These are phyloP conservation scores for Rhinichthys osculus DNA, from an alignment of 2,797 vertebrate species.

Conservation along the genomic window DNA sequence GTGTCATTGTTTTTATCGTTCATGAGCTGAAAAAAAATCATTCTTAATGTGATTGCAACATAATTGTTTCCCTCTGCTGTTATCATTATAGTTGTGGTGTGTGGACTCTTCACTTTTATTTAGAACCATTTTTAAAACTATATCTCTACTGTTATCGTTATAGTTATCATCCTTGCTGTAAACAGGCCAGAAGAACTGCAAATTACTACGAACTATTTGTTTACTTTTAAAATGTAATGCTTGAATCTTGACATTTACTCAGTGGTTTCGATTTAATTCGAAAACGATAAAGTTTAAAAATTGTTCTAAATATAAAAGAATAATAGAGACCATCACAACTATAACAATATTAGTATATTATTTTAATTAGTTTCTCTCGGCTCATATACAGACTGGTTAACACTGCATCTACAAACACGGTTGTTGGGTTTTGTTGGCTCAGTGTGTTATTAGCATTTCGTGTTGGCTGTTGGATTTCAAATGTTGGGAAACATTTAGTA, in stretches of 20 bases:
- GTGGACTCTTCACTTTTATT: too few relatives aligned
- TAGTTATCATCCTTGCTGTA: not conserved
- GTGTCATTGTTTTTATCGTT: not conserved
- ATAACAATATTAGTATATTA: not conserved
- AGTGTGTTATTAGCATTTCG: not conserved
- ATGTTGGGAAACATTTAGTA: not conserved
- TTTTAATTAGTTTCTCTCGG: not conserved
- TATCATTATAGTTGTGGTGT: not conserved
- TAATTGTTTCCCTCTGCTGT: not conserved
- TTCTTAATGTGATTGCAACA: not conserved
- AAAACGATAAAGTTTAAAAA: not conserved
- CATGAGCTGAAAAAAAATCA: not conserved
- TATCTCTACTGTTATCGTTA: not conserved
- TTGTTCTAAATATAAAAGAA: too few relatives aligned
- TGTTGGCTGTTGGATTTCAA: not conserved
- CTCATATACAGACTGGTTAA: not conserved
- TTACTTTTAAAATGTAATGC: not conserved
- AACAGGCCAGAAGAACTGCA: not conserved
- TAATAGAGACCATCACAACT: too few relatives aligned
- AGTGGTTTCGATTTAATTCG: not conserved
- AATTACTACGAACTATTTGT: not conserved
- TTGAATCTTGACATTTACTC: too few relatives aligned
- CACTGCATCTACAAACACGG: not conserved
- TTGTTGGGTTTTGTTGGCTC: not conserved
- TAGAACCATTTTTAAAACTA: too few relatives aligned